Base-by-base conservation (phyloP, 2,113 vertebrate species). In the Arvicanthis niloticus region DNA sequence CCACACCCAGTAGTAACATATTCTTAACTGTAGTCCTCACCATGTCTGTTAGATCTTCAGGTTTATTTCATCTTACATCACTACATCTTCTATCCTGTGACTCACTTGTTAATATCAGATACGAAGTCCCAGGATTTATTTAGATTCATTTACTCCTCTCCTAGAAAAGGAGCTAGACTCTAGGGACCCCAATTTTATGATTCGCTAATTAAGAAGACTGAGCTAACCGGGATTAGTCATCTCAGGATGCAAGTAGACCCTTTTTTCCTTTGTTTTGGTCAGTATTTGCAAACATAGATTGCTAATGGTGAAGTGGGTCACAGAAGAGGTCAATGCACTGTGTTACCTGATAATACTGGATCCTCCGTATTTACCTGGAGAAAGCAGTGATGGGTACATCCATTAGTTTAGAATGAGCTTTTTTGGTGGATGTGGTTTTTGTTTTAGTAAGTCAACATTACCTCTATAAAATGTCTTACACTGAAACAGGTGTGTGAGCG, bases 281-380 rank as follows among this genome's bases (percentile, higher is more conserved):
- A 37, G 73, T 90, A 24, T 94, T 97, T 96, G 88, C 92, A 85
- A 89, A 97, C 81, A 90, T 73, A 45, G 65, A 86, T 62, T 80
- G 93, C 73, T 85, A 80, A 76, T 51, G 53, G 72, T 76, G 45
- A 90, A 95, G 84, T 76, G 93, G 91, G 62, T 91, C 75, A 87
- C 51, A n/a, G 42, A 24, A 91, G 88, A 70, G 82, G 29, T 77
- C 88, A 77, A 7, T 67, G 80, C 53, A 7, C 72, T 53, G 91
- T 58, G 37, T 62, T 91, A 70, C 85, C 53, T 91, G 37, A 68
- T 90, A 16, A 60, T 29, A 62, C 53, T n/a, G 34, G 84, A 31
- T 89, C 78, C 53, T 88, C 45, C n/a, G 3, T 78, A 7, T 77
- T 97, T 91, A 76, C 51, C 70, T 91, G 62, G 56, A 89, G 60